Base-by-base conservation (phyloP, 2,888 invertebrate species). In the Cybosia mesomella region DNA sequence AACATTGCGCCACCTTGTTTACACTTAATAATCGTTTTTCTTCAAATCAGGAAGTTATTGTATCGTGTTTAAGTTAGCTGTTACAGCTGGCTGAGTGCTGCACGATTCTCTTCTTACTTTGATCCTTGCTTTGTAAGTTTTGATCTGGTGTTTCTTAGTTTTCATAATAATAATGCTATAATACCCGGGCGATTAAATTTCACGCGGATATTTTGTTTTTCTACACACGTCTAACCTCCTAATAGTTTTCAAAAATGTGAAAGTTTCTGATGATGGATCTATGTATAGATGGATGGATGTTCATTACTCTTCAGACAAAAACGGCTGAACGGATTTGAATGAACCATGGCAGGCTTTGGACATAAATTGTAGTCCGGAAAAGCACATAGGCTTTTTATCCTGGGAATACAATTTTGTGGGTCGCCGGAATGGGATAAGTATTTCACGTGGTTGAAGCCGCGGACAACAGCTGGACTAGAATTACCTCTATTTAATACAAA, bases 11-110 rank as follows among this genome's bases (percentile, higher is more conserved):
- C 24, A 55, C 13, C 24, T 55, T 8, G 21, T 55, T 22, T 55
- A n/a, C 22, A 22, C 13, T 13, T 10, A 22, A 22, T 34, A 59
- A 57, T 8, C 15, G n/a, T n/a, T n/a, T 59, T 13, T 59, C 21
- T 59, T 10, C 59, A 59, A 59, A 36, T 36, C 4, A 59, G 59
- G 21, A 58, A 59, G 21, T 59, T 58, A 58, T 58, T 58, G 57
- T 43, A 58, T 64, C 64, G 5, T 28, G 39, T 57, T 43, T 24
- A 57, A 57, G 64, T 39, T 43, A 39, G 28, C 28, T 64, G n/a
- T 54, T 55, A 53, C 62, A 49, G 24, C 39, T 64, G 24, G 57
- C 39, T 57, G 24, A 64, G 49, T 36, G 28, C 21, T 32, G 28
- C 2, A 58, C 43, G 39, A 60, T 53, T 53, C 28, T 53, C 49